Evolutionary conservation across 2,888 invertebrate species (phyloP).

Genomic region (Eristalinus aeneus): DNA sequence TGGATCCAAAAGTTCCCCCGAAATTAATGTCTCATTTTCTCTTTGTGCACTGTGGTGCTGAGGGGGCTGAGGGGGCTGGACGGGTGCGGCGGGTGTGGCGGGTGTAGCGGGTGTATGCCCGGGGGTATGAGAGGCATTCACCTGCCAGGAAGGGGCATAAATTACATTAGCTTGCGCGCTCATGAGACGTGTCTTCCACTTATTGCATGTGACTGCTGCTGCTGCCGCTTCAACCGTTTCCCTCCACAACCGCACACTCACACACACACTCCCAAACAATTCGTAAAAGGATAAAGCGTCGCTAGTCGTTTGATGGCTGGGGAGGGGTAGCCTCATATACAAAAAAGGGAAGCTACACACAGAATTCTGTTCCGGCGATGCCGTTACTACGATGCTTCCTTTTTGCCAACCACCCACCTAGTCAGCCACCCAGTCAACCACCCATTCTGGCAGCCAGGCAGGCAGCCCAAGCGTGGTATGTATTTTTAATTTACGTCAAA

Average conservation of each 20-base stretch:
- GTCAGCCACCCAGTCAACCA: too few species aligned
- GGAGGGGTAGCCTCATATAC: slow-evolving; percentile 31
- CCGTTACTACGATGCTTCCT: slow-evolving; percentile 3
- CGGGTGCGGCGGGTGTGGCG: not conserved
- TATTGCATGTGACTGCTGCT: slow-evolving; percentile 65
- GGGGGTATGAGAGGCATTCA: slow-evolving; percentile 47
- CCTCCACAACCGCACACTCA: not conserved
- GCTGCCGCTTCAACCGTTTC: slow-evolving; percentile 2
- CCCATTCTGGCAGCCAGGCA: slow-evolving; percentile 1
- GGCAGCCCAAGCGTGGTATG: slow-evolving; percentile 50
- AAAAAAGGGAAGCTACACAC: slow-evolving; percentile 62
- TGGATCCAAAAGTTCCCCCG: slow-evolving; percentile 47
- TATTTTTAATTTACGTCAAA: slow-evolving; percentile 71
- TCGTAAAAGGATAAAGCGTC: not conserved
- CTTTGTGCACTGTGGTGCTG: slow-evolving; percentile 57
- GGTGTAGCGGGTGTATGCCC: not conserved
- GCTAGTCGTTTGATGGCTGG: not conserved
- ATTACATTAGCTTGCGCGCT: slow-evolving; percentile 68
- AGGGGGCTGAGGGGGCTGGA: too few species aligned
- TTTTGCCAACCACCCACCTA: too few species aligned
- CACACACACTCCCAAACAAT: not conserved
- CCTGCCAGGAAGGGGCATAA: slow-evolving; percentile 67
- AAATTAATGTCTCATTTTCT: slow-evolving; percentile 69
- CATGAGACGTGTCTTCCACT: slow-evolving; percentile 69
- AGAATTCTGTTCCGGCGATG: slow-evolving; percentile 32